Conservation (phyloP, 2,113 vertebrate genomes). For the Eurystomus gularis region DNA sequence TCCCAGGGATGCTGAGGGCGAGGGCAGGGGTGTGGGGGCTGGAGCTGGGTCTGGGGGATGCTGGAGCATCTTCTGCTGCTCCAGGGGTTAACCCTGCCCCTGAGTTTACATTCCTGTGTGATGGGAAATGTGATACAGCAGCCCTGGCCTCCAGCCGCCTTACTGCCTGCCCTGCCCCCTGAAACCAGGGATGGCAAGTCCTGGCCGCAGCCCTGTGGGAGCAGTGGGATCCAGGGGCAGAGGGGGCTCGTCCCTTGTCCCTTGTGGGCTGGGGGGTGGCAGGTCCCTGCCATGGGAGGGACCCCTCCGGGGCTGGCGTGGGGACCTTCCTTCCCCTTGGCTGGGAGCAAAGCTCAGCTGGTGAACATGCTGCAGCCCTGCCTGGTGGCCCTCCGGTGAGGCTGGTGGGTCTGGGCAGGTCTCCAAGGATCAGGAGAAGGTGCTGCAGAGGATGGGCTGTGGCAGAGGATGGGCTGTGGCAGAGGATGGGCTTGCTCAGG, state of each 20-base stretch:
- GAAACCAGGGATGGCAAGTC: not conserved
- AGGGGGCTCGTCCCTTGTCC: rapidly evolving
- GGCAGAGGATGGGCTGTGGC: too few relatives aligned
- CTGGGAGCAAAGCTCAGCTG: not conserved
- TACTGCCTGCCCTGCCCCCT: not conserved
- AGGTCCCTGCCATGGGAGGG: not conserved
- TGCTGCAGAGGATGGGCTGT: not conserved
- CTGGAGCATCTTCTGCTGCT: not conserved
- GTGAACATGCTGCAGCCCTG: not conserved
- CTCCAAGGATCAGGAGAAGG: not conserved
- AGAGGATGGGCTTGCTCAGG: not conserved
- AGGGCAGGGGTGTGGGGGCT: not conserved
- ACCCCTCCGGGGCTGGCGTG: not conserved
- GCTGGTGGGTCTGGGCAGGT: not conserved
- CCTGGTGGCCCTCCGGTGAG: not conserved
- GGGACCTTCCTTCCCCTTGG: too few relatives aligned
- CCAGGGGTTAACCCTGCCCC: not conserved
- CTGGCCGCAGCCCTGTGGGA: not conserved
- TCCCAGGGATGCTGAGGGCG: not conserved
- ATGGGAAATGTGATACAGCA: not conserved
- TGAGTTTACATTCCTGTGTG: not conserved
- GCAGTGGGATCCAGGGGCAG: not conserved
- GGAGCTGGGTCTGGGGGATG: not conserved
- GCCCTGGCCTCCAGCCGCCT: not conserved
- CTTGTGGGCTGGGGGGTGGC: too few relatives aligned